A percentile compares a stretch with the other conserved stretches of the same genome.
phyloP scores from a whole-genome alignment of 2,113 vertebrate species.

The Hoplias malabaricus region DNA sequence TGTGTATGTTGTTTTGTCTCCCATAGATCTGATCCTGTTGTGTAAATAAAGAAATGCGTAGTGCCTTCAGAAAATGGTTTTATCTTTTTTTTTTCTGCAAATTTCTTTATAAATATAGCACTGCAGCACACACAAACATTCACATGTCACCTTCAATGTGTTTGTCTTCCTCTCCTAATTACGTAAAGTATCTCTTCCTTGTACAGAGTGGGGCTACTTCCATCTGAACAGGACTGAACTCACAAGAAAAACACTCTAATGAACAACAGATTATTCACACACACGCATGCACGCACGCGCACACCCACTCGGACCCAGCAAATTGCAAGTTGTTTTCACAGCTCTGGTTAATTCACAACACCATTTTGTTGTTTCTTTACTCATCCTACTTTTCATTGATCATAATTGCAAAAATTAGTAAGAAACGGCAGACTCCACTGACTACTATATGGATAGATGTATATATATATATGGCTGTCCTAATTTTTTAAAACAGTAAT shows the following conservation, averaged over 20 bases:
- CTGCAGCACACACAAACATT: background rate
- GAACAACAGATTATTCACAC: constrained; percentile 33
- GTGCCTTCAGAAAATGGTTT: background rate
- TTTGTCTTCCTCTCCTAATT: constrained; percentile 17
- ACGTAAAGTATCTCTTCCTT: constrained; percentile 19
- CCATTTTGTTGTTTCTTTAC: background rate
- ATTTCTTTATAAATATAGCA: background rate
- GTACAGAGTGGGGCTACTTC: constrained; percentile 21
- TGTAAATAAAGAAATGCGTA: background rate
- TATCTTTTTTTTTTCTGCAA: background rate
- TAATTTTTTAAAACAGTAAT: background rate
- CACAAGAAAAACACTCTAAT: constrained; percentile 36
- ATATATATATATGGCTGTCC: background rate
- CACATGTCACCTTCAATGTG: constrained; percentile 8
- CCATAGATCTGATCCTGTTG: too few species aligned
- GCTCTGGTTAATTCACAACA: background rate
- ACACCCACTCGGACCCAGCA: background rate
- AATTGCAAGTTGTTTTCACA: background rate
- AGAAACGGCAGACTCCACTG: background rate
- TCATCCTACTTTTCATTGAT: background rate
- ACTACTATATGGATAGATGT: too few species aligned
- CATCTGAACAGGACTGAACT: constrained; percentile 22
- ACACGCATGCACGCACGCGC: background rate
- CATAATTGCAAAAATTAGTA: background rate
- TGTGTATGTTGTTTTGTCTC: background rate